Conservation (phyloP, 1,140 invertebrate species). For the Bombus ignitus region DNA sequence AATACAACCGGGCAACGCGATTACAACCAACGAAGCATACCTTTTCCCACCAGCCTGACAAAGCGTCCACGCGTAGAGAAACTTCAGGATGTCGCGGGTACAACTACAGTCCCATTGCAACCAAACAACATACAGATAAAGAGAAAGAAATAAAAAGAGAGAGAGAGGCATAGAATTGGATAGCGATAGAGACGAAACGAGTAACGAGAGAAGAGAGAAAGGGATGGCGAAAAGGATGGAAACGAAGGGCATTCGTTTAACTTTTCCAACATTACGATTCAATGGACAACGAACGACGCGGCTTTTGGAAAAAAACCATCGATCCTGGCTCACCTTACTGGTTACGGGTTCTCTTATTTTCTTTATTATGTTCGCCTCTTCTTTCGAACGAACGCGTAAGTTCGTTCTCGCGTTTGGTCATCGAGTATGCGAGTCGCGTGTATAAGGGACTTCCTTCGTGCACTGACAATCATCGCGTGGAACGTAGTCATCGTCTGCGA, state of each 20-base stretch:
- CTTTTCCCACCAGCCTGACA: conserved; percentile 15
- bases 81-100: conserved; percentile 29
- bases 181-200: too few species aligned
- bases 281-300: conserved; percentile 23
- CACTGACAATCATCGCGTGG: conserved; percentile 48
- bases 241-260: neutral
- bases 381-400: neutral
- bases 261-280: conserved; percentile 54
- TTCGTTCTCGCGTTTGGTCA: conserved; percentile 11
- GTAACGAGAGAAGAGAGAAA: neutral
- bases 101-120: neutral
- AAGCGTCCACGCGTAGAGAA: conserved; percentile 25
- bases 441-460: conserved; percentile 57
- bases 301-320: conserved; percentile 43
- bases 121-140: neutral
- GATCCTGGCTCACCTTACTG: conserved; percentile 34
- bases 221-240: too few species aligned
- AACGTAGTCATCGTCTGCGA: conserved; percentile 40
- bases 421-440: conserved; percentile 55
- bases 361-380: neutral
- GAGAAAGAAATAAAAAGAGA: neutral
- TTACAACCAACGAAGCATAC: conserved; percentile 11
- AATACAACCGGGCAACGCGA: neutral
- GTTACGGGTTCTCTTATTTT: neutral
- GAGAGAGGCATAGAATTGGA: neutral